Evolutionary conservation across 2,113 vertebrate species (phyloP), one percentile per base, ranked within the genome.

Genomic region (Illadopsis cleaveri): DNA sequence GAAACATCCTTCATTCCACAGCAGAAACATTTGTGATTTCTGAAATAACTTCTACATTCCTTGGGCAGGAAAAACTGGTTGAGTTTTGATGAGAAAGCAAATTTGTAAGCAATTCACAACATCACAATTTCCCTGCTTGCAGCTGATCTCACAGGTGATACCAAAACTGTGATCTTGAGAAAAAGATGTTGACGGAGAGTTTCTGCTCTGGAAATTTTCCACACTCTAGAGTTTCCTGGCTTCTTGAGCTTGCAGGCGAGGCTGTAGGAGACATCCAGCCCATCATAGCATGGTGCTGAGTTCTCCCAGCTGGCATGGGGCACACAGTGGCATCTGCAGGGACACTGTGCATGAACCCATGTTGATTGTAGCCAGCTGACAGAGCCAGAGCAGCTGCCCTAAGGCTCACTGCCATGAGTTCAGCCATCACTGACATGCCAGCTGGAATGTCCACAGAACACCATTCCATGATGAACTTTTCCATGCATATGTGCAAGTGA

Each of bases 401-500:
- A 25, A 37, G 22, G 11, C 33, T 80, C 3, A 4, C 18, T 54
- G 23, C 19, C 61, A 68, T 14, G 3, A 24, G n/a, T 15, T n/a
- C 56, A 21, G n/a, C 11, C 37, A 70, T 10, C 7, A 1, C n/a
- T 65, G 64, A 16, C 15, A 50, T 5, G 3, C 35, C 62, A 93
- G 30, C 45, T 65, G 60, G 60, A 72, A 56, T 25, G 15, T 27
- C 13, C 40, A 38, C 40, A 58, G 15, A 62, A 33, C 12, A 15
- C 6, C 42, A 57, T 17, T 31, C 25, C 25, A 1, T 10, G 9
- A 5, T n/a, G 22, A 40, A 65, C 35, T 12, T 73, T 35, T 37
- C 54, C 50, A 24, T 1, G 1, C 18, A 65, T 14, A 12, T 0
- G 2, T 38, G 21, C 1, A 2, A 69, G 37, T 5, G 23, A 69